phyloP scores from a whole-genome alignment of 2,888 invertebrate genomes.

The Pandemis heparana region DNA sequence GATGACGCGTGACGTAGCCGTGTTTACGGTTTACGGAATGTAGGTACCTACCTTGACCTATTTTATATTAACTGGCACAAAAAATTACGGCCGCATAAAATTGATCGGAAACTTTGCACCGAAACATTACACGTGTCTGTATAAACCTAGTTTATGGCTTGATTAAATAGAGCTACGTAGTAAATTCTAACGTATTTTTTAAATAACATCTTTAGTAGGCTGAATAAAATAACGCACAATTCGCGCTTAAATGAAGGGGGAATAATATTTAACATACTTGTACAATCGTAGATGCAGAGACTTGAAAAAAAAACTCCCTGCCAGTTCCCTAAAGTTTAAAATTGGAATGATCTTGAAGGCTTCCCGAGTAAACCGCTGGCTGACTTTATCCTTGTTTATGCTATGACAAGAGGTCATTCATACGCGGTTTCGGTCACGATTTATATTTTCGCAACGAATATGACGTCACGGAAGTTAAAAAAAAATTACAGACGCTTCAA shows the following conservation, averaged over 20 bases:
- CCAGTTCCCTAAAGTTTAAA: constrained; percentile 43
- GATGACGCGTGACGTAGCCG: constrained; percentile 34
- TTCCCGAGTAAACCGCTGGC: constrained; percentile 46
- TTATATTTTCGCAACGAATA: constrained; percentile 19
- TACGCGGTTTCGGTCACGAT: constrained; percentile 19
- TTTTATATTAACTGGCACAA: constrained; percentile 21
- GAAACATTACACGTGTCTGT: constrained; percentile 15
- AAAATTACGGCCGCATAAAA: constrained; percentile 34
- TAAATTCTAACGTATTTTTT: neutral
- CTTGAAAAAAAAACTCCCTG: constrained; percentile 2
- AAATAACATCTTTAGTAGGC: neutral
- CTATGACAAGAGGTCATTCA: constrained; percentile 44
- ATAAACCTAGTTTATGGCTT: constrained; percentile 18
- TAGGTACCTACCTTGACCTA: constrained; percentile 33
- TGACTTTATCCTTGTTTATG: constrained; percentile 40
- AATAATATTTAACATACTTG: neutral
- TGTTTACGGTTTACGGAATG: constrained; percentile 30
- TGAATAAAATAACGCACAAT: neutral
- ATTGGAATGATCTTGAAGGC: constrained; percentile 46
- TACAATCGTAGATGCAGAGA: neutral
- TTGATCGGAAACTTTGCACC: constrained; percentile 19
- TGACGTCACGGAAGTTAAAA: constrained; percentile 17
- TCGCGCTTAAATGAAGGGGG: neutral
- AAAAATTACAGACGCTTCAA: neutral
- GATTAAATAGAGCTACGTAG: neutral